Percentiles rank a stretch among this genome's conserved stretches.
phyloP scores from a whole-genome alignment of 1,140 invertebrate genomes.

The Centruroides vittatus region DNA sequence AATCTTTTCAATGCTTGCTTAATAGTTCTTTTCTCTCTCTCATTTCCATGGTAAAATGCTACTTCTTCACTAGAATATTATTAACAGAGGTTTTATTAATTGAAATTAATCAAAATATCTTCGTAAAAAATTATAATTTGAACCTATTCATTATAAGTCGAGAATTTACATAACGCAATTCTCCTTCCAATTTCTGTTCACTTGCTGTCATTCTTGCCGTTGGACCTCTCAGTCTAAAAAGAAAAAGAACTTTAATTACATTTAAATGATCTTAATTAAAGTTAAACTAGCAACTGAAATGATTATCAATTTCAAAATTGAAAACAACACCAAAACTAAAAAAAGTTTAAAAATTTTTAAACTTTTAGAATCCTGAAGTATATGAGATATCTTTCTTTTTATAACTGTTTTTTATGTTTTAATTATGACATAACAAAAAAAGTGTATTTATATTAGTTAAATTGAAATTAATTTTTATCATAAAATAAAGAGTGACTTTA shows the following conservation, averaged over 20 bases:
- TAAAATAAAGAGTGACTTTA: no score
- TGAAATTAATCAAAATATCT: not conserved
- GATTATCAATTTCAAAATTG: no score
- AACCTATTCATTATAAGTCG: slow-evolving; percentile 80
- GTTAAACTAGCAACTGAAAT: no score
- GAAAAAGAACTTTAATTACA: not conserved
- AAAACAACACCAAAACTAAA: no score
- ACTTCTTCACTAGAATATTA: slow-evolving; percentile 64
- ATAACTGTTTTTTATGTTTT: no score
- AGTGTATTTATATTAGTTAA: no score
- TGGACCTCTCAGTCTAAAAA: slow-evolving; percentile 50
- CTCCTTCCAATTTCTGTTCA: slow-evolving; percentile 93
- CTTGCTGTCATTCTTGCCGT: slow-evolving; percentile 75
- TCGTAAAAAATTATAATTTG: not conserved
- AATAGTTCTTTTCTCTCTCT: slow-evolving; percentile 72
- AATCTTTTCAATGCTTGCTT: slow-evolving; percentile 29
- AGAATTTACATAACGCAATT: slow-evolving; percentile 93
- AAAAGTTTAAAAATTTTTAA: no score
- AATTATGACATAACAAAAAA: no score
- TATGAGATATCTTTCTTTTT: no score
- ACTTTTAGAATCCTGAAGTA: no score
- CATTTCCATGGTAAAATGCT: slow-evolving; percentile 90
- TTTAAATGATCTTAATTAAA: no score
- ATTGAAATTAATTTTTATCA: no score
- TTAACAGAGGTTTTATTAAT: not conserved